Conservation (phyloP, 2,797 vertebrate genomes). For the Helicolenus hilgendorfi region DNA sequence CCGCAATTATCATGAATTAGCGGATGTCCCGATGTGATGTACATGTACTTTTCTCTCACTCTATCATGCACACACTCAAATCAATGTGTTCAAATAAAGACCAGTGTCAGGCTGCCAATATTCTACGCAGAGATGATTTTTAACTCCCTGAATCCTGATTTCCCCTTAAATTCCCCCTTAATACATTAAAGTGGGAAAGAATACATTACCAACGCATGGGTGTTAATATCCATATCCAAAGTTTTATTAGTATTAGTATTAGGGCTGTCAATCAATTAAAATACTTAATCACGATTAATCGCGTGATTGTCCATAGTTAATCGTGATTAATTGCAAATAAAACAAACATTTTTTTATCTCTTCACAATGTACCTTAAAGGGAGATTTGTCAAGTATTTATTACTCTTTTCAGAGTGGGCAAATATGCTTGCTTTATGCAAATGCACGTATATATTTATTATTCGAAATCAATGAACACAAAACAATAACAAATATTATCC, state of each 20-base stretch:
- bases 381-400: no score
- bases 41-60: not conserved
- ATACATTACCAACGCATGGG: not conserved
- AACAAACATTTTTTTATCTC: no score
- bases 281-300: no score
- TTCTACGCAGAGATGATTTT: not conserved
- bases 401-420: no score
- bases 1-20: slow-evolving; percentile 55
- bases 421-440: no score
- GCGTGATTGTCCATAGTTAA: no score
- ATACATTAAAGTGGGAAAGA: not conserved
- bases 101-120: not conserved
- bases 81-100: not conserved
- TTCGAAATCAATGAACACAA: no score
- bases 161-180: not conserved
- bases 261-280: no score
- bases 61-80: not conserved
- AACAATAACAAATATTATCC: no score
- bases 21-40: slow-evolving; percentile 5
- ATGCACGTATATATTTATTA: no score
- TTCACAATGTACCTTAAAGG: no score
- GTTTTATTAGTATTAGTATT: not conserved
- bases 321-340: no score
- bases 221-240: not conserved
- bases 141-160: not conserved